These are phyloP conservation scores for Ahaetulla prasina DNA, from an alignment of 2,113 vertebrate genomes.

Conservation along the genomic window DNA sequence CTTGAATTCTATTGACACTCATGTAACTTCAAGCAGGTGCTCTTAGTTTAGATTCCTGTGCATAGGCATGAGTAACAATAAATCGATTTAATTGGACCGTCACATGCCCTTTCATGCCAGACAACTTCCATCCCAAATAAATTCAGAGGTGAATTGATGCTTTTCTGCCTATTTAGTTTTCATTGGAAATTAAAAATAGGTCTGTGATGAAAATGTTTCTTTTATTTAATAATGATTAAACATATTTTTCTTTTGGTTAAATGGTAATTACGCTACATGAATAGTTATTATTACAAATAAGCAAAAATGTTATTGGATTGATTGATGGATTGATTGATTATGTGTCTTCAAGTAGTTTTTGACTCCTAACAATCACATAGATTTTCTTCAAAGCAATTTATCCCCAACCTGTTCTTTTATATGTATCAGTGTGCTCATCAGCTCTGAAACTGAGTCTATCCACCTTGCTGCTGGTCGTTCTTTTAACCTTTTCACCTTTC, in stretches of 20 bases:
- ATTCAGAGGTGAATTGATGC: conserved; percentile 19
- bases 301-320: conserved; percentile 36
- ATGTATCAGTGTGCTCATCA: background rate
- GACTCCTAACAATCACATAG: background rate
- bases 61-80: background rate
- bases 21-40: background rate
- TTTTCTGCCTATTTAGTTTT: conserved; percentile 19
- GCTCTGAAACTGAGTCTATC: background rate
- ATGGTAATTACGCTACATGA: background rate
- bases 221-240: background rate
- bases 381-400: background rate
- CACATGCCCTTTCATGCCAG: background rate
- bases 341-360: background rate
- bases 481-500: background rate
- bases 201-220: conserved; percentile 21
- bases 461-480: background rate
- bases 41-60: background rate
- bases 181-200: background rate
- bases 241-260: conserved; percentile 20
- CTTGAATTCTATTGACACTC: background rate
- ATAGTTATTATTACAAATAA: conserved; percentile 26
- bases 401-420: background rate
- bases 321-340: background rate
- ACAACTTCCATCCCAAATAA: background rate
- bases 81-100: background rate